These are phyloP conservation scores for Himantopus leucocephalus DNA, from an alignment of 2,113 vertebrate species.

Conservation along the genomic window DNA sequence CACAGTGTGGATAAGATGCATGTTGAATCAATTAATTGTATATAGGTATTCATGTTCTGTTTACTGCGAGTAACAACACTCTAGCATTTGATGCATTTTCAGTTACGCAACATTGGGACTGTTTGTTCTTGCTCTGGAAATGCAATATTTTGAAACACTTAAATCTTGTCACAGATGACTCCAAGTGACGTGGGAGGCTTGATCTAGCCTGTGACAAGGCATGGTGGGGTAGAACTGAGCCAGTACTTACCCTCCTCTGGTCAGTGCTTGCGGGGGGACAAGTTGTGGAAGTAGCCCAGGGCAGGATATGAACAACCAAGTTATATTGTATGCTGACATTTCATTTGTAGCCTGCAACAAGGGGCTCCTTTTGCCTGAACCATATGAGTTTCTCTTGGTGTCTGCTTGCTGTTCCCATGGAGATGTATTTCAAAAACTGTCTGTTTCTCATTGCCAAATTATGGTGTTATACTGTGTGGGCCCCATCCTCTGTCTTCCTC, in stretches of 20 bases:
- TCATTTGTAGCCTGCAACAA: not conserved
- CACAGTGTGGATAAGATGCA: constrained; percentile 9
- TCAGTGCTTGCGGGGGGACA: not conserved
- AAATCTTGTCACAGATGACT: constrained; percentile 60
- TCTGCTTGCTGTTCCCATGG: constrained; percentile 23
- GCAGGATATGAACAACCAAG: not conserved
- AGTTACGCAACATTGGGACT: constrained; percentile 38
- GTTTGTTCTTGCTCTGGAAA: constrained; percentile 63
- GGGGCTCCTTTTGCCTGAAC: not conserved
- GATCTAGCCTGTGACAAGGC: not conserved
- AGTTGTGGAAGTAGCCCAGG: not conserved
- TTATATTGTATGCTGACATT: not conserved
- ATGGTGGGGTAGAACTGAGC: not conserved
- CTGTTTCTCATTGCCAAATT: not conserved
- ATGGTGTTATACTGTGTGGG: not conserved
- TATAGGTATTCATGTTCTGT: constrained; percentile 57
- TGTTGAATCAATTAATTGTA: constrained; percentile 56
- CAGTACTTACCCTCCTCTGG: not conserved
- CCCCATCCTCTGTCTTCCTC: not conserved
- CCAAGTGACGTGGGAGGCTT: constrained; percentile 46
- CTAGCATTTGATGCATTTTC: constrained; percentile 47
- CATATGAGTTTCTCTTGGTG: not conserved
- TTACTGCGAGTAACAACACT: constrained; percentile 44
- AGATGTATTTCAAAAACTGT: not conserved
- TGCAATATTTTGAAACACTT: constrained; percentile 66